Conservation (phyloP, 2,888 invertebrate genomes). For the Deladenus siricidicola region DNA sequence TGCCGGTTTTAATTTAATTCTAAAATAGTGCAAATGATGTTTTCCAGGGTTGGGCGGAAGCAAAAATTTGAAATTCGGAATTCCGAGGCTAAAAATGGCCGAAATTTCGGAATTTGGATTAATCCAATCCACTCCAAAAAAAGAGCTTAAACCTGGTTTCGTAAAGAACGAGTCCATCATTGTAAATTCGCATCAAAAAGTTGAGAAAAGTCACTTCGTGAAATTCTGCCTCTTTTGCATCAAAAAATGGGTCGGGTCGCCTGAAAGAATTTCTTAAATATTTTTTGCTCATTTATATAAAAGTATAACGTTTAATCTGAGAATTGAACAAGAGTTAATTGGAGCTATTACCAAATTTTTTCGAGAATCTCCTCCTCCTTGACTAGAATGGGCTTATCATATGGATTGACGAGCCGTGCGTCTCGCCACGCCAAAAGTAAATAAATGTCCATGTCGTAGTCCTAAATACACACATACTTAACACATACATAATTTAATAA, state of each 20-base stretch:
- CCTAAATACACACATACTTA: constrained; percentile 27
- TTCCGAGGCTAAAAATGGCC: too few species aligned
- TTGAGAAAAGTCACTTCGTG: constrained; percentile 53
- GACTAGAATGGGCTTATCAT: constrained; percentile 49
- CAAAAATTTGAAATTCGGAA: too few species aligned
- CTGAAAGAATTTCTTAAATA: not conserved
- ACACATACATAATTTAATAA: not conserved
- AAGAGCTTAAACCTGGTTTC: constrained; percentile 45
- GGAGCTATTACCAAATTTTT: constrained; percentile 40
- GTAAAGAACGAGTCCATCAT: constrained; percentile 50
- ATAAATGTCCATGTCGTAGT: constrained; percentile 53
- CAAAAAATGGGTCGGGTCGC: constrained; percentile 42
- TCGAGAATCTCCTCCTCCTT: constrained; percentile 47
- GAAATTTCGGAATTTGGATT: too few species aligned
- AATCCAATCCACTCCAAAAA: not conserved
- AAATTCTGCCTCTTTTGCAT: constrained; percentile 53
- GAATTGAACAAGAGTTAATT: too few species aligned
- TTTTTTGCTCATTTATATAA: too few species aligned
- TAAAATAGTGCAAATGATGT: constrained; percentile 5
- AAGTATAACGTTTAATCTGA: too few species aligned
- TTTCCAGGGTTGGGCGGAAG: too few species aligned
- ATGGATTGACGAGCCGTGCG: constrained; percentile 47
- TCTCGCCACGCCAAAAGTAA: constrained; percentile 52
- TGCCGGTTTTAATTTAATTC: constrained; percentile 49
- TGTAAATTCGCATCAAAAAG: constrained; percentile 51